phyloP scores from a whole-genome alignment of 1,140 invertebrate species.

The Sarcophaga peregrina region DNA sequence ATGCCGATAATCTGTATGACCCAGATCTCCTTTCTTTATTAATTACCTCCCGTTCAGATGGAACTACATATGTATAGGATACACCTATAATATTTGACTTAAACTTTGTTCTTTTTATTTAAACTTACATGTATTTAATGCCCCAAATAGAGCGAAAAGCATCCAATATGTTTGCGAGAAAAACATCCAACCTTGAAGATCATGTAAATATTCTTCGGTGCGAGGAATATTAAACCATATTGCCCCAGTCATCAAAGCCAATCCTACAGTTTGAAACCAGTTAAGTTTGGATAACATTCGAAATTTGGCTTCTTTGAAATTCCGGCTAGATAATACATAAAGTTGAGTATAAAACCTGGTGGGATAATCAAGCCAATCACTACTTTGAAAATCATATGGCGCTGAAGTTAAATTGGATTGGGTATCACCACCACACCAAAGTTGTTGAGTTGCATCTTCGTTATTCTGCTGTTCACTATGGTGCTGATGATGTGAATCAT shows the following conservation, averaged over 20 bases:
- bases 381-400: slow-evolving; percentile 71
- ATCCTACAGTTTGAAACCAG: slow-evolving; percentile 82
- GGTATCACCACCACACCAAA: slow-evolving; percentile 76
- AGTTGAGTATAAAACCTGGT: slow-evolving; percentile 87
- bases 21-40: slow-evolving; percentile 86
- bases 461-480: slow-evolving; percentile 38
- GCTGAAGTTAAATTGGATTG: slow-evolving; percentile 78
- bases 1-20: slow-evolving; percentile 85
- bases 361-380: slow-evolving; percentile 74
- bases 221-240: slow-evolving; percentile 84
- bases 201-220: slow-evolving; percentile 79
- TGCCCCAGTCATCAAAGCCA: slow-evolving; percentile 80
- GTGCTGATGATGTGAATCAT: background rate
- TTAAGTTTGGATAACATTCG: slow-evolving; percentile 85
- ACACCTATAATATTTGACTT: slow-evolving; percentile 26
- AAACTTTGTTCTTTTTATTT: background rate
- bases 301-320: slow-evolving; percentile 82
- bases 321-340: slow-evolving; percentile 78
- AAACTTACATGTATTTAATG: slow-evolving; percentile 76
- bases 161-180: slow-evolving; percentile 90
- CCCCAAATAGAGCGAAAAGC: slow-evolving; percentile 85
- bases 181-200: slow-evolving; percentile 89
- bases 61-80: slow-evolving; percentile 73
- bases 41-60: slow-evolving; percentile 83
- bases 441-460: slow-evolving; percentile 77